Percentiles rank a stretch among this genome's conserved stretches.
Evolutionary conservation across 2,888 invertebrate genomes (phyloP).

Genomic region (Meghimatium bilineatum): DNA sequence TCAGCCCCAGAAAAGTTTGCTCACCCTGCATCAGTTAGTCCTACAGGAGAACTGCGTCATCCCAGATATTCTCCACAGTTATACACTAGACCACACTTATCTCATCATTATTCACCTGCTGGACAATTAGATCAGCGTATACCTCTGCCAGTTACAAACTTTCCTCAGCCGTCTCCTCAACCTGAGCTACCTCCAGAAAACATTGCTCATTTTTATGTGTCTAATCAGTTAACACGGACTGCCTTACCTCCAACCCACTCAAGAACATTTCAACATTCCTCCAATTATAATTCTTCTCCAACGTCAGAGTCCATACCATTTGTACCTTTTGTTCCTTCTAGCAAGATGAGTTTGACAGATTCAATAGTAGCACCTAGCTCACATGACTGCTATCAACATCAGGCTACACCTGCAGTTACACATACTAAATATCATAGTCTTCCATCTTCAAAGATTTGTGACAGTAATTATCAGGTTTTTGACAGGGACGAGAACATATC

Average conservation of each 20-base stretch:
- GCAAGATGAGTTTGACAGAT: background rate
- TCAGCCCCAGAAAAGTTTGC: background rate
- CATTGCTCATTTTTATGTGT: background rate
- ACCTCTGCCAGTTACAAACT: background rate
- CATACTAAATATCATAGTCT: background rate
- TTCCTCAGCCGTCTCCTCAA: background rate
- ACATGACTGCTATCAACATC: background rate
- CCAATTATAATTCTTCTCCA: background rate
- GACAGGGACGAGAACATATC: background rate
- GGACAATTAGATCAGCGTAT: background rate
- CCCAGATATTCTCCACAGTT: background rate
- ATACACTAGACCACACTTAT: background rate
- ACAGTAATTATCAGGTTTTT: background rate
- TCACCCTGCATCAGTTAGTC: background rate
- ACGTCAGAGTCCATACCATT: background rate
- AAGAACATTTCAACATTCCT: background rate
- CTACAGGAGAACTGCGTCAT: background rate
- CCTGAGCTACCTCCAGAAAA: background rate
- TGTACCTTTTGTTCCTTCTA: background rate
- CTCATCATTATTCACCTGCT: constrained; percentile 23
- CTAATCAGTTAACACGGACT: background rate
- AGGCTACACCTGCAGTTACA: background rate
- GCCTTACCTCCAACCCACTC: background rate
- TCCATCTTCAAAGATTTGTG: background rate
- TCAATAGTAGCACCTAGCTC: background rate